phyloP scores from a whole-genome alignment of 2,888 invertebrate genomes.

The Parthenolecanium corni region DNA sequence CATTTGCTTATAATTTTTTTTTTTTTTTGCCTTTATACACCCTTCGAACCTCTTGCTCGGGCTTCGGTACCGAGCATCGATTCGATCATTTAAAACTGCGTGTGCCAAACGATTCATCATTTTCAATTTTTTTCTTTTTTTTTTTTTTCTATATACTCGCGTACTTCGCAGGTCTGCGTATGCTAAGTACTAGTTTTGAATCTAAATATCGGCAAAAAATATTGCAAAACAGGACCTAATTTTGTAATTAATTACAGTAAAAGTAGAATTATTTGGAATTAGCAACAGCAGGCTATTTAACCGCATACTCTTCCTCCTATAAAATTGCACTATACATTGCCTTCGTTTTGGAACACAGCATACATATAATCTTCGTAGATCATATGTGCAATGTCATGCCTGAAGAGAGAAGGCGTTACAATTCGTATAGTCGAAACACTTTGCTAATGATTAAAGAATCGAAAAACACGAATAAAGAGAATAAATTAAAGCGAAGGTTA shows the following conservation, averaged over 20 bases:
- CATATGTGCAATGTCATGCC: too few relatives aligned
- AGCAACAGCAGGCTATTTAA: background rate
- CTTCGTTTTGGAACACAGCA: too few relatives aligned
- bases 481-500: too few relatives aligned
- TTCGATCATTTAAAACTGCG: background rate
- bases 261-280: background rate
- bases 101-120: background rate
- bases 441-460: too few relatives aligned
- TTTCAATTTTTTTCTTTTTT: background rate
- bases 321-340: too few relatives aligned
- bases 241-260: background rate
- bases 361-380: too few relatives aligned
- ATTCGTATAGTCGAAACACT: too few relatives aligned
- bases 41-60: background rate
- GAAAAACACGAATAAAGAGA: too few relatives aligned
- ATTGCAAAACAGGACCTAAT: background rate
- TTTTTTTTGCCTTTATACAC: background rate
- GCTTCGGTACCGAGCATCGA: background rate
- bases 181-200: too few relatives aligned
- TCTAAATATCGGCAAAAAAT: too few relatives aligned
- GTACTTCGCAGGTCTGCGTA: too few relatives aligned
- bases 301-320: background rate
- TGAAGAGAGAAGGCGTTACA: too few relatives aligned
- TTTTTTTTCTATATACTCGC: background rate
- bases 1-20: conserved; percentile 15